phyloP scores from a whole-genome alignment of 2,888 invertebrate genomes.

The Hyalella azteca region DNA sequence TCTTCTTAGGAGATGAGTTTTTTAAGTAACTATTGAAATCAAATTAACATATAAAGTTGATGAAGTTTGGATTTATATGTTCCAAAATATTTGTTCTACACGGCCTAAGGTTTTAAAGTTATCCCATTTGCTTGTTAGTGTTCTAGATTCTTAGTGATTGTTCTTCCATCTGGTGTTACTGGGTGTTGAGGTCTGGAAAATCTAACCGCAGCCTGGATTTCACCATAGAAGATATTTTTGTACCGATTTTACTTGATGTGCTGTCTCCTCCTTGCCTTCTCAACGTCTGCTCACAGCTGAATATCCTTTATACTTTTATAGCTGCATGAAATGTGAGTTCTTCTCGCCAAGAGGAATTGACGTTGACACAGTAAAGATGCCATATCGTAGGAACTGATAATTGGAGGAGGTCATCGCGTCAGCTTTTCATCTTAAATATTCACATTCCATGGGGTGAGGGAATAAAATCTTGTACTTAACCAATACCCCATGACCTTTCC shows the following conservation, averaged over 20 bases:
- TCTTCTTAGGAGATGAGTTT: no score
- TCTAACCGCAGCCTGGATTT: background rate
- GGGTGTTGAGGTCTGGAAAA: background rate
- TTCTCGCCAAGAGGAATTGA: background rate
- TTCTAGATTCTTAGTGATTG: background rate
- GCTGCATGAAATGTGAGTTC: background rate
- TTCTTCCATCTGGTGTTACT: background rate
- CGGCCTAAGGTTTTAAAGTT: no score
- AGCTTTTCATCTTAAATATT: background rate
- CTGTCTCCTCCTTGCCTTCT: background rate
- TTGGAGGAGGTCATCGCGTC: background rate
- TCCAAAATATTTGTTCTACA: no score
- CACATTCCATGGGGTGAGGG: slow-evolving; percentile 27
- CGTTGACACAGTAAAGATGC: background rate
- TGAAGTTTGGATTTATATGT: no score
- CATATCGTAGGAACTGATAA: slow-evolving; percentile 10
- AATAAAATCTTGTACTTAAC: slow-evolving; percentile 28
- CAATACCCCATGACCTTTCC: background rate
- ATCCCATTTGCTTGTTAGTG: background rate
- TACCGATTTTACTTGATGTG: slow-evolving; percentile 22
- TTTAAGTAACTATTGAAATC: no score
- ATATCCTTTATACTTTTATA: slow-evolving; percentile 1
- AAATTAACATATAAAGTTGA: no score
- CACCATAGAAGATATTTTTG: slow-evolving; percentile 22
- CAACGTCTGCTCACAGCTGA: slow-evolving; percentile 11